Evolutionary conservation across 2,797 vertebrate species (phyloP).

Genomic region (Oophaga sylvatica): DNA sequence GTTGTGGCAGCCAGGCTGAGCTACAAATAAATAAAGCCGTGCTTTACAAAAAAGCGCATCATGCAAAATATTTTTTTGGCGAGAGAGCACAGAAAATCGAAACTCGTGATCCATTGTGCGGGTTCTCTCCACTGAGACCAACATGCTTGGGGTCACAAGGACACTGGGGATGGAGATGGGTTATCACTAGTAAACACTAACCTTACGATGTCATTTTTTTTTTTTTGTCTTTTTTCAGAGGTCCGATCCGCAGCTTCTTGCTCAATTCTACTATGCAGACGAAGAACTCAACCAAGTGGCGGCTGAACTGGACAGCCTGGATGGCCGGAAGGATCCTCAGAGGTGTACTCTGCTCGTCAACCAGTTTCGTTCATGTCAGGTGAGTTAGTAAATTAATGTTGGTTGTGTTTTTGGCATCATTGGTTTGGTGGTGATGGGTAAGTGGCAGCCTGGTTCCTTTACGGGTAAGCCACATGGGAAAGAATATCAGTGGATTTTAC

Average conservation of each 20-base stretch:
- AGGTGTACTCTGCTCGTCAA: slow-evolving; percentile 95
- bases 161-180: slow-evolving; percentile 5
- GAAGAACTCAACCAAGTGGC: slow-evolving; percentile 97
- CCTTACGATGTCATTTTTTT: background rate
- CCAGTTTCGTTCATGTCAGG: slow-evolving; percentile 98
- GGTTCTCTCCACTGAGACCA: slow-evolving; percentile 14
- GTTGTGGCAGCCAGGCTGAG: slow-evolving; percentile 10
- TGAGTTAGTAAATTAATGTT: slow-evolving; percentile 64
- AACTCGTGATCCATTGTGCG: slow-evolving; percentile 16
- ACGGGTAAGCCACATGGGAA: no score
- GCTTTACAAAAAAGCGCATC: slow-evolving; percentile 19
- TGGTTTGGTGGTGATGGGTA: background rate
- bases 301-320: slow-evolving; percentile 93
- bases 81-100: slow-evolving; percentile 30
- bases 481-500: no score
- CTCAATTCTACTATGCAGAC: slow-evolving; percentile 97
- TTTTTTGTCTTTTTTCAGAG: slow-evolving; percentile 75
- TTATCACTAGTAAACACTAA: background rate
- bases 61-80: slow-evolving; percentile 35
- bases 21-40: slow-evolving; percentile 28
- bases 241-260: slow-evolving; percentile 94
- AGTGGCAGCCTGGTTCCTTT: no score
- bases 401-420: background rate
- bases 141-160: slow-evolving; percentile 24
- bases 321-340: slow-evolving; percentile 95